phyloP scores from a whole-genome alignment of 1,140 invertebrate genomes.

The Cydia amplana region DNA sequence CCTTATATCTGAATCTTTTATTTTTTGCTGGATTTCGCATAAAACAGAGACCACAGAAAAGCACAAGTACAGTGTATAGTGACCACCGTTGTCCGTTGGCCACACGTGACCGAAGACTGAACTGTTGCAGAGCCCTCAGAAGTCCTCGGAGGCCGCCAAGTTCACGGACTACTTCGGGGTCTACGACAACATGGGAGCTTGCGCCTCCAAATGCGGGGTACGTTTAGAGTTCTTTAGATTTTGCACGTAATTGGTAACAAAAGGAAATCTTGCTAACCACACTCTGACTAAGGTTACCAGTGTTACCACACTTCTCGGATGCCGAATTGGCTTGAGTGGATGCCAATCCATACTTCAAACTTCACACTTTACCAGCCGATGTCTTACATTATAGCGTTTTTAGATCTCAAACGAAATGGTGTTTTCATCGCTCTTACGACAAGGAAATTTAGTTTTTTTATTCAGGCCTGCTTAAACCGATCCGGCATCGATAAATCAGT shows the following conservation, averaged over 20 bases:
- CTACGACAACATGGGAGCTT: constrained; percentile 25
- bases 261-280: no score
- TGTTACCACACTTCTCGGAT: no score
- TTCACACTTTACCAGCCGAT: no score
- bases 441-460: neutral
- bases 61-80: neutral
- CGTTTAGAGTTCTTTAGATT: neutral
- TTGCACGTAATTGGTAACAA: no score
- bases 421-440: neutral
- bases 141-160: neutral
- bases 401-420: neutral
- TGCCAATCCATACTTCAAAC: no score
- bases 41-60: neutral
- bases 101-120: neutral
- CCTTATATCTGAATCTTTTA: no score
- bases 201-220: constrained; percentile 22
- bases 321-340: no score
- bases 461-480: no score
- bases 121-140: constrained; percentile 21
- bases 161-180: constrained; percentile 26
- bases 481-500: no score
- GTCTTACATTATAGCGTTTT: no score
- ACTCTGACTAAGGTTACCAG: no score
- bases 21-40: neutral
- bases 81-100: neutral